A percentile compares a stretch with the other conserved stretches of the same genome.
phyloP scores from a whole-genome alignment of 2,888 invertebrate species.

The Mesochorus sp. region DNA sequence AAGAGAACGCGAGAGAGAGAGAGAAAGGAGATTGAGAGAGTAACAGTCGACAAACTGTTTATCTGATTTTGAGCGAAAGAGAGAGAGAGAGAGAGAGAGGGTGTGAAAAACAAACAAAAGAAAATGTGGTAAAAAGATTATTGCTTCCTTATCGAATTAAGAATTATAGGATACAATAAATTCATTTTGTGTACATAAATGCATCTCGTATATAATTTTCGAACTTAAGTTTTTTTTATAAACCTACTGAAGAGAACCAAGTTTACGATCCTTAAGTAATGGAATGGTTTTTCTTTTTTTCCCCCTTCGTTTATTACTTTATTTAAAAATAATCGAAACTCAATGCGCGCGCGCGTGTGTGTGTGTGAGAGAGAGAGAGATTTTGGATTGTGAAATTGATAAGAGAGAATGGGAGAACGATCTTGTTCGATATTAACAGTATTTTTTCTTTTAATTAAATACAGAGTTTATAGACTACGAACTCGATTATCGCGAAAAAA shows the following conservation, averaged over 20 bases:
- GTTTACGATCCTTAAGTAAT: conserved; percentile 35
- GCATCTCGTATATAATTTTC: conserved; percentile 75
- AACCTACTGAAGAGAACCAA: conserved; percentile 35
- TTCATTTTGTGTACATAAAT: conserved; percentile 72
- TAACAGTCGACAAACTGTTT: conserved; percentile 70
- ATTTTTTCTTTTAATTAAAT: conserved; percentile 55
- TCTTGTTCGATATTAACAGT: conserved; percentile 48
- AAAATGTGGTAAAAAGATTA: conserved; percentile 74
- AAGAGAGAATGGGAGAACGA: background rate
- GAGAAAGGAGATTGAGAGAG: conserved; percentile 35
- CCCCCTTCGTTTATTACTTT: background rate
- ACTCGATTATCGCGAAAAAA: conserved; percentile 30
- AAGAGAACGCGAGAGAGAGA: conserved; percentile 22
- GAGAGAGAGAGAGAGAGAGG: conserved; percentile 67
- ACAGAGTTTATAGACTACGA: conserved; percentile 24
- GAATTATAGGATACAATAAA: conserved; percentile 71
- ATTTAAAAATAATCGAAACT: background rate
- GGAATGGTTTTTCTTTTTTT: conserved; percentile 38
- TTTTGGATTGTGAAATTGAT: conserved; percentile 23
- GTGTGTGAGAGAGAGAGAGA: conserved; percentile 40
- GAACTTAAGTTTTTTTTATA: conserved; percentile 52
- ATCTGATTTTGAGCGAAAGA: conserved; percentile 62
- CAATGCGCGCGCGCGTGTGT: conserved; percentile 9
- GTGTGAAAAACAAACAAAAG: conserved; percentile 61
- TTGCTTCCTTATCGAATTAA: conserved; percentile 78